These are phyloP conservation scores for Platygyra sinensis DNA, from an alignment of 64 coral and sea anemone species.

Conservation along the genomic window DNA sequence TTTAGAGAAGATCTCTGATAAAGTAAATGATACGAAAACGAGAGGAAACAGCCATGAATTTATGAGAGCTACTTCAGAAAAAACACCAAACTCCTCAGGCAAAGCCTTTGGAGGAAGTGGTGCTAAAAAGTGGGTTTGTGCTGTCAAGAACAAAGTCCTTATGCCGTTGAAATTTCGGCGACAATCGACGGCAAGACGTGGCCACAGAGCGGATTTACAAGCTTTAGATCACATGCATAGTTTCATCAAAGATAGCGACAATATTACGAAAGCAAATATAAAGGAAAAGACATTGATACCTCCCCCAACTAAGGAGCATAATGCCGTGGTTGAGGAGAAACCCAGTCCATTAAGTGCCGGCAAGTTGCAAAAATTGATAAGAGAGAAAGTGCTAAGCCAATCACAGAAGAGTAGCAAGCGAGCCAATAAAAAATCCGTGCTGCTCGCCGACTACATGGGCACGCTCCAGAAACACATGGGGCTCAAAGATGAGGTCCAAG, in stretches of 20 bases:
- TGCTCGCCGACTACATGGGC: constrained; percentile 36
- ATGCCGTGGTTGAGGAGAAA: not conserved
- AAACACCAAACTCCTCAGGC: not conserved
- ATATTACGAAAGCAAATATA: not conserved
- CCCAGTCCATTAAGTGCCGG: not conserved
- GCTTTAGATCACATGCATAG: no score
- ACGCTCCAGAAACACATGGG: constrained; percentile 44
- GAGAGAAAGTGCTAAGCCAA: constrained; percentile 38
- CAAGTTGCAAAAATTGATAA: constrained; percentile 14
- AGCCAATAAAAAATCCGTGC: constrained; percentile 51
- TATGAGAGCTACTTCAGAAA: not conserved
- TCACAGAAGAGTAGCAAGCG: constrained; percentile 6
- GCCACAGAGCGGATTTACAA: not conserved
- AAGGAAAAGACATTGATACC: not conserved
- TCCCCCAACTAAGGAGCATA: not conserved
- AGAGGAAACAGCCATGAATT: not conserved
- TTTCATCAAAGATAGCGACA: not conserved
- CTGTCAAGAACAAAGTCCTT: constrained; percentile 4
- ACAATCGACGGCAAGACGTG: not conserved
- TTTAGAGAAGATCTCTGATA: not conserved
- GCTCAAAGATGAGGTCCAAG: not conserved
- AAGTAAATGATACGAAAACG: not conserved
- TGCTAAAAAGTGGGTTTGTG: not conserved
- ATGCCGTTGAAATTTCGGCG: not conserved
- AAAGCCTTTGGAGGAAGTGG: no score